Base-by-base conservation (phyloP, 1,140 invertebrate genomes). In the Amphibalanus amphitrite region DNA sequence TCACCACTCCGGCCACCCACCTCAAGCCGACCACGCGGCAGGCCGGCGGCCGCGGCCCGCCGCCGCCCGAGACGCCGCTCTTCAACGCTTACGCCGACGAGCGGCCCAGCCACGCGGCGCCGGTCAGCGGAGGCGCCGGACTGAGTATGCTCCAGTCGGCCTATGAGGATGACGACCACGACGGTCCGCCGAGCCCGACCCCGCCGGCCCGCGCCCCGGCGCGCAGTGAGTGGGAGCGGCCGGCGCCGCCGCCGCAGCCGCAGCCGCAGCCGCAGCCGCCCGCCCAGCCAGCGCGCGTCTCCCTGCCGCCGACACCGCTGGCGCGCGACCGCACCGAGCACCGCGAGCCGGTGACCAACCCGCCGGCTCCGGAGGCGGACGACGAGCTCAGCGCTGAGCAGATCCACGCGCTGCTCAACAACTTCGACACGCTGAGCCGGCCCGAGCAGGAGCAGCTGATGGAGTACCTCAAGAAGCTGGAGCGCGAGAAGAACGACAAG, bases 391-490 rank as follows among this genome's bases (percentile, higher is more conserved):
- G 88, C 0, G 89, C 91, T 76, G 84, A 85, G 0, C 89, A 91
- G 75, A 77, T 91, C 28, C 87, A 90, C 74, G 85, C 86, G 0
- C 77, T 90, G 0, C 78, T 92, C 38, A 88, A 90, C 76, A 91
- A 90, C 77, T 91, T 91, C 74, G 87, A 87, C 78, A 87, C 90
- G 75, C 78, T 92, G 0, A 87, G 85, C 0, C 84, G 84, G 3
- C 87, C 90, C 70, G 89, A 91, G 77, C 90, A 92, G 74, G 87
- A 90, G 71, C 86, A 87, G 72, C 80, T 92, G 0, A 90, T 91
- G 10, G 85, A 85, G 6, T 90, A 90, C 76, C 76, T 92, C 65
- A 90, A 89, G 76, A 90, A 90, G 76, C 76, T 91, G 40, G 89
- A 91, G 78, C 83, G 84, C 0, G 84, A 83, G 23, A 86, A 90